phyloP scores from a whole-genome alignment of 2,113 vertebrate genomes.

The Nothocercus nigrocapillus region DNA sequence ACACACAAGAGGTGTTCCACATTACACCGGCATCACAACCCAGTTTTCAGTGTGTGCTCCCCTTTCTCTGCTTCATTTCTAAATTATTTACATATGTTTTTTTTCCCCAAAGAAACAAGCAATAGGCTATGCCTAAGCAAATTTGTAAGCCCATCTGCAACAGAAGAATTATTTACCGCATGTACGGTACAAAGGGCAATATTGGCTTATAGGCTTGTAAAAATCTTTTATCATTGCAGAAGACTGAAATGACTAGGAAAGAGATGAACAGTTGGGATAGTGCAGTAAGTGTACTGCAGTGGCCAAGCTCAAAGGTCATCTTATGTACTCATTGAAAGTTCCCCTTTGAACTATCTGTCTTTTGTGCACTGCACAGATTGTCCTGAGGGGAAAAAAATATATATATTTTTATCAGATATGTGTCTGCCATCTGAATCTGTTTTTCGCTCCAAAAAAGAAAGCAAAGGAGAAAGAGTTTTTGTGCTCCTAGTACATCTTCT shows the following conservation, averaged over 20 bases:
- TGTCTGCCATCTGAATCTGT: not conserved
- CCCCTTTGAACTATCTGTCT: not conserved
- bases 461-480: not conserved
- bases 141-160: not conserved
- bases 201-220: not conserved
- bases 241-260: not conserved
- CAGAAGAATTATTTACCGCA: not conserved
- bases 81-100: conserved; percentile 26
- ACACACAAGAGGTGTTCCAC: not conserved
- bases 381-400: not conserved
- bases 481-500: not conserved
- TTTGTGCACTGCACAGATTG: not conserved
- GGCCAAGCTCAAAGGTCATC: not conserved
- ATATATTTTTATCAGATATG: not conserved
- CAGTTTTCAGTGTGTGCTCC: not conserved
- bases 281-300: not conserved
- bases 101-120: not conserved
- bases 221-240: not conserved
- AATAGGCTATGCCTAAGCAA: not conserved
- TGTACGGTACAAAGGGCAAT: not conserved
- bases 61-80: not conserved
- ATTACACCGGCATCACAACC: not conserved
- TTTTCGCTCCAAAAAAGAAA: not conserved
- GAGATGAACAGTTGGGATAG: not conserved
- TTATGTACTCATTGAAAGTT: not conserved